Conservation (phyloP, 2,888 invertebrate genomes). For the Caenorhabditis sp. region DNA sequence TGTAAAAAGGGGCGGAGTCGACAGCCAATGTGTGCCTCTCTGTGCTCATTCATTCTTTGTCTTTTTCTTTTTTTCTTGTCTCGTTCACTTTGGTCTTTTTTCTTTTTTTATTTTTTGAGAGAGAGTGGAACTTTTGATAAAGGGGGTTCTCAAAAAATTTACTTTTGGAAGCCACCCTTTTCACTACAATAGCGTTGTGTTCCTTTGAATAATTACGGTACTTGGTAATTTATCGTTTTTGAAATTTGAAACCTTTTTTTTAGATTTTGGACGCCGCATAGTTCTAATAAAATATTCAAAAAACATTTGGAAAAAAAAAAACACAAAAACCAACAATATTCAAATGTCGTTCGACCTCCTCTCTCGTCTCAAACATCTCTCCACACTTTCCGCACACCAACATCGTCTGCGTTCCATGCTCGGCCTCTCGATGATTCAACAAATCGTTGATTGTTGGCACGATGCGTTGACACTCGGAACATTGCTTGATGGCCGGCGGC, state of each 20-base stretch:
- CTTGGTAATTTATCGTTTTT: no score
- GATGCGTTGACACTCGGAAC: background rate
- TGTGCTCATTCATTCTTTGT: no score
- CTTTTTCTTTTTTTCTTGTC: no score
- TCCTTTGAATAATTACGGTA: no score
- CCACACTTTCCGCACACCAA: constrained; percentile 4
- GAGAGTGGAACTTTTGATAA: no score
- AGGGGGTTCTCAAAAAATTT: no score
- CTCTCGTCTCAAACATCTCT: constrained; percentile 2
- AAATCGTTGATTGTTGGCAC: background rate
- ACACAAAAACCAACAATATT: background rate
- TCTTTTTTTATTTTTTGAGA: no score
- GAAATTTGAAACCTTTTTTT: background rate
- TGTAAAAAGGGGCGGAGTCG: no score
- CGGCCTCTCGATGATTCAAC: background rate
- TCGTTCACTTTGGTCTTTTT: no score
- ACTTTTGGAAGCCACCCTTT: no score
- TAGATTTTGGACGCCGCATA: background rate
- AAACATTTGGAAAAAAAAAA: background rate
- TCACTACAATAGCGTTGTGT: no score
- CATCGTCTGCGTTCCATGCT: background rate
- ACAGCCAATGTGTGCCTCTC: no score
- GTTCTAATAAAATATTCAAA: background rate
- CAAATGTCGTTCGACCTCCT: background rate
- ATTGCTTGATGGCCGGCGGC: background rate